Evolutionary conservation across 2,888 invertebrate species (phyloP), one percentile per base, ranked within the genome.

Genomic region (Caradrina kadenii): DNA sequence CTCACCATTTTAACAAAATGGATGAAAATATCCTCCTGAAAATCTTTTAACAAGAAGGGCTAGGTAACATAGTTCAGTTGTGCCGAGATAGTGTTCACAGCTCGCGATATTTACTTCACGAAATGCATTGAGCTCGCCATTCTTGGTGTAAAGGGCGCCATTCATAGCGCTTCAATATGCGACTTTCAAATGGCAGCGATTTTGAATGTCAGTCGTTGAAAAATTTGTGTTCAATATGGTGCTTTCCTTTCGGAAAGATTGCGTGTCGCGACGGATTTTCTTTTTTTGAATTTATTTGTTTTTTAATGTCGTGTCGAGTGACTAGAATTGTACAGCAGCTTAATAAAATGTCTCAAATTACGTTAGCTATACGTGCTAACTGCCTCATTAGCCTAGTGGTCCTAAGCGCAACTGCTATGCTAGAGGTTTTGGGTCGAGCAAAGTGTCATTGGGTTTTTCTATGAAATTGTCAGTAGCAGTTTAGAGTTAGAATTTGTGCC

Each of bases 51-150:
- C 66, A 69, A 56, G 48, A 52, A 11, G 49, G 42, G 22, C 56
- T 59, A 76, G 8, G 10, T n/a, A 61, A 52, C 39, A 61, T 55
- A 58, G 53, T 15, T 45, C 11, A 17, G 42, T 52, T 60, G 76
- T 66, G 71, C 66, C 50, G 56, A 80, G 72, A 80, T 83, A 76
- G 76, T 65, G 67, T 81, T 82, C 80, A 67, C 71, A 59, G 69
- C 66, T 68, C 63, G 69, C 70, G 64, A 76, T 78, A 79, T 83
- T 81, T 86, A 79, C 80, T 79, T 62, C 63, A 42, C 78, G 76
- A 80, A 84, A 82, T 75, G 80, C 80, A 82, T 79, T 67, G 72
- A 73, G 69, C 63, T 79, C 50, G 67, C 70, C 61, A 70, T 70
- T 73, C 59, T 62, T 62, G 69, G 11, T 26, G 19, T 69, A 82